These are phyloP conservation scores for Nothoprocta perdicaria DNA, from an alignment of 2,113 vertebrate species.

Conservation along the genomic window DNA sequence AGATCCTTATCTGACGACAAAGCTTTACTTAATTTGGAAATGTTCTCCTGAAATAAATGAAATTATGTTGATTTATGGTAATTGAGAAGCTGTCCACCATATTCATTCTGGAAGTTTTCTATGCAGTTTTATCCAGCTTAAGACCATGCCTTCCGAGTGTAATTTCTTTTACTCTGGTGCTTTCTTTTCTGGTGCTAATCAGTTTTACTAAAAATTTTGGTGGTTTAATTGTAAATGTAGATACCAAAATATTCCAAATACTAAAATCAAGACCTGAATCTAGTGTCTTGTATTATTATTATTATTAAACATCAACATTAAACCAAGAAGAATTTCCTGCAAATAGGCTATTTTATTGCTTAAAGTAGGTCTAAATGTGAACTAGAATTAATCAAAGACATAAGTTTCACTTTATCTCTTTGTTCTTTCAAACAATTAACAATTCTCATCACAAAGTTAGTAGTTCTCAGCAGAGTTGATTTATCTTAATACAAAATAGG, in stretches of 20 bases:
- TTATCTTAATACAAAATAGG: background rate
- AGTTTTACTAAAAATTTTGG: background rate
- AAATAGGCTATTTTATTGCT: background rate
- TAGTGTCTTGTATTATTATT: background rate
- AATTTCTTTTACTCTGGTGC: background rate
- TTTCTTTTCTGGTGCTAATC: background rate
- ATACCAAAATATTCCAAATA: background rate
- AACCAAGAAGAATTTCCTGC: background rate
- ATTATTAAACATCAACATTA: background rate
- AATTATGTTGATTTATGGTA: background rate
- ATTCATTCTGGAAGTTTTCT: background rate
- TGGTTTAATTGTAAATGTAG: background rate
- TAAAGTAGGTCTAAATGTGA: background rate
- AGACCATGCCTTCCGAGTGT: background rate
- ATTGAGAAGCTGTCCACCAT: conserved; percentile 21
- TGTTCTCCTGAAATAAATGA: background rate
- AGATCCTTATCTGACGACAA: background rate
- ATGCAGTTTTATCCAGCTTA: background rate
- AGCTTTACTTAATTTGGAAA: background rate
- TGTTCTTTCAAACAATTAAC: background rate
- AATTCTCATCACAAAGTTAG: background rate
- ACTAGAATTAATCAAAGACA: background rate
- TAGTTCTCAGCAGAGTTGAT: background rate
- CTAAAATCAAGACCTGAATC: background rate
- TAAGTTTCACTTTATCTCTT: background rate